Evolutionary conservation across 2,113 vertebrate genomes (phyloP), one percentile per base, ranked within the genome.

Genomic region (Rhinolophus ferrumequinum): DNA sequence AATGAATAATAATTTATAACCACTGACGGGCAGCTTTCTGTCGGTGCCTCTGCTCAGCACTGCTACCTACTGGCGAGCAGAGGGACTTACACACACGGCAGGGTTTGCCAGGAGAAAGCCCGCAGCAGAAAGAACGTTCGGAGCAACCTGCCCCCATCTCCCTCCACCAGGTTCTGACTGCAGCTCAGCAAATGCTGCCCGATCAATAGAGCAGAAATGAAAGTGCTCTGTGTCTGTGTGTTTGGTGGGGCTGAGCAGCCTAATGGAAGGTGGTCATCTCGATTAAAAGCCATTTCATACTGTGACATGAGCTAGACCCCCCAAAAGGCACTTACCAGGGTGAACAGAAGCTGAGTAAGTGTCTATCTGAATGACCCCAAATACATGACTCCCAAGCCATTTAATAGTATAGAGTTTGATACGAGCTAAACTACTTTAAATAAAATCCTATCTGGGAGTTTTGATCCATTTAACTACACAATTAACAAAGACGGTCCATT

Each of bases 1-100:
- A 99, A 99, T 99, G 99, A 99, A 99, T 99, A 99, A 99, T 99
- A 99, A 99, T 99, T 99, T 99, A 98, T 97, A 98, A 98, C 97
- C 98, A 75, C 98, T 99, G 99, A 99, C 99, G 99, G 99, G 99
- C 99, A 99, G 99, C 99, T 98, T 98, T 99, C 99, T 97, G 98
- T 98, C 80, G 73, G 54, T 33, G 98, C 97, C 88, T 81, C 96
- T 98, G 98, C 99, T 99, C 99, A 38, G 98, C 98, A 98, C 98
- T 99, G 99, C 99, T 98, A 98, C 99, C 99, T 98, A 98, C 99
- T 98, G 99, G 99, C 72, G 2, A 22, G 92, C 97, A 89, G 81
- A 35, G 94, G 80, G 93, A 97, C 97, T 97, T 93, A 95, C 98
- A 96, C 26, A 89, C 87, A 97, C 81, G 66, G 88, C 76, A 96